Evolutionary conservation across 2,113 vertebrate species (phyloP), one percentile per base, ranked within the genome.

Genomic region (Festucalex cinctus): DNA sequence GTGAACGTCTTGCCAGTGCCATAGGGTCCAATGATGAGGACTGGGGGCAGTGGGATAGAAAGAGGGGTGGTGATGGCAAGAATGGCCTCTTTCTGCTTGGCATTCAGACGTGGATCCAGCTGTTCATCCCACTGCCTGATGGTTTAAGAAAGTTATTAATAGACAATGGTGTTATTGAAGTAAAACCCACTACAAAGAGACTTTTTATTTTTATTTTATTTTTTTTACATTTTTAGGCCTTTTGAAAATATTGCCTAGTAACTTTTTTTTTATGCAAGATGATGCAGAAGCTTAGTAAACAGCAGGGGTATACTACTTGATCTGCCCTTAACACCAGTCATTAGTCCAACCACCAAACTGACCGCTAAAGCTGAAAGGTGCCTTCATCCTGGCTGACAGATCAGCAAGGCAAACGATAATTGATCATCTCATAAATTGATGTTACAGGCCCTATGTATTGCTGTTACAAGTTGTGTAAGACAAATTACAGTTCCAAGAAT

Each of bases 1-100:
- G 97, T 98, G 92, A 99, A 99, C 0, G 97, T 99, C 91, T 99
- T 98, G 83, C 97, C 97, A 49, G 97, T 99, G 86, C 97, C 97
- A 22, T 98, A 98, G 80, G 97, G 97, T 68, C 97, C 97, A 26
- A 99, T 98, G 91, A 99, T 95, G 74, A 98, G 95, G 77, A 99
- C 94, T 39, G 97, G 97, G 20, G 97, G 97, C 89, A 99, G 91
- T 54, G 92, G 88, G 76, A 96, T 90, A 43, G 95, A 88, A 28
- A 98, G 83, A 0, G 97, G 97, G 60, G 97, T 98, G 78, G 97
- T 98, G 88, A 98, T 98, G 28, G 97, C 97, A 86, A 99, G 88
- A 78, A 98, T 95, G 81, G 97, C 97, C 88, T 99, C 97, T 63
- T 98, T 99, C 90, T 99, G 97, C 86, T 99, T 99, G 44, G 96